Evolutionary conservation across 2,888 invertebrate genomes (phyloP).

Genomic region (Heliconius ismenius): DNA sequence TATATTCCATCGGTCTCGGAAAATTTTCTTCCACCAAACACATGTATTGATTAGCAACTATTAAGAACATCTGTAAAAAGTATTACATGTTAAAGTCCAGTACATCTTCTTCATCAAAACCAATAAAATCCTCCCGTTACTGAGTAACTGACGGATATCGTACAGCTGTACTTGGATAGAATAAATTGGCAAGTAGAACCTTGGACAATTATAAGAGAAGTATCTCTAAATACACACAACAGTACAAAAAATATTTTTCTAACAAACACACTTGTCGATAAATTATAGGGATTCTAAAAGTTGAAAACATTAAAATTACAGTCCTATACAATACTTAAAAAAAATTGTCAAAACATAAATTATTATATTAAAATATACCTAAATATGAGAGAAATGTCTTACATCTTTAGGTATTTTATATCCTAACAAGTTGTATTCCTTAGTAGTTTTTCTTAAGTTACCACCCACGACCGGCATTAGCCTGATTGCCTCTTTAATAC

Average conservation of each 20-base stretch:
- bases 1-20: conserved; percentile 81
- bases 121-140: neutral
- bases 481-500: conserved; percentile 87
- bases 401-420: conserved; percentile 84
- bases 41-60: conserved; percentile 81
- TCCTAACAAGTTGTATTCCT: conserved; percentile 83
- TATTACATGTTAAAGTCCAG: neutral
- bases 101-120: no score
- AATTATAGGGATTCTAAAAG: no score
- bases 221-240: no score
- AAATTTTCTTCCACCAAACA: conserved; percentile 85
- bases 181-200: no score
- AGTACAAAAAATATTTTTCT: neutral
- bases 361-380: no score
- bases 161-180: neutral
- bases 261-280: no score
- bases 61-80: conserved; percentile 50
- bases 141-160: neutral
- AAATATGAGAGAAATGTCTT: conserved; percentile 46
- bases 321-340: neutral
- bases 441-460: conserved; percentile 76
- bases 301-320: neutral
- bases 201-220: no score
- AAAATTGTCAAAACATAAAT: neutral
- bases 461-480: conserved; percentile 83